Percentiles rank a stretch among this genome's conserved stretches.
Evolutionary conservation across 2,113 vertebrate genomes (phyloP).

Genomic region (Limnothrissa miodon): DNA sequence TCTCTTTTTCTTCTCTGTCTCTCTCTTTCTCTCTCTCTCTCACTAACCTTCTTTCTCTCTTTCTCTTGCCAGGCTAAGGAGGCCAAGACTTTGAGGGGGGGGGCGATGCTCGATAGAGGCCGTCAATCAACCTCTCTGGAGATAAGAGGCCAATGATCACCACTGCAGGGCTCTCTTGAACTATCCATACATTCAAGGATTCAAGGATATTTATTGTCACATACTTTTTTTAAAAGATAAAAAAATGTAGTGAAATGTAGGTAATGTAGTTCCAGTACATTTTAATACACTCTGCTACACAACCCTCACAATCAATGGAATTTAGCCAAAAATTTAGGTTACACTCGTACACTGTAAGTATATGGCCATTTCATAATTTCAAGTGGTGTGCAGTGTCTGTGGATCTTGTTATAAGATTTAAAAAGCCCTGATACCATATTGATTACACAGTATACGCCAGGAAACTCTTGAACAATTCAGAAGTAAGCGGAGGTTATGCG

Average conservation of each 20-base stretch:
- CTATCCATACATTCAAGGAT: not conserved
- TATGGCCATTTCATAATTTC: not conserved
- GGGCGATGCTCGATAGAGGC: not conserved
- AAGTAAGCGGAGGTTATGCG: not conserved
- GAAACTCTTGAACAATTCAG: not conserved
- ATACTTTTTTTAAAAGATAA: too few species aligned
- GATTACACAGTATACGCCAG: not conserved
- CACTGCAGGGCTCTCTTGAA: not conserved
- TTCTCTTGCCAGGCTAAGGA: not conserved
- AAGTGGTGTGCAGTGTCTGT: not conserved
- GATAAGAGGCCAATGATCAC: not conserved
- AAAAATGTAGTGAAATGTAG: too few species aligned
- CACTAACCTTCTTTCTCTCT: not conserved
- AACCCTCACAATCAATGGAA: not conserved
- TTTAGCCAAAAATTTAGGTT: not conserved
- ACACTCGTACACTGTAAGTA: not conserved
- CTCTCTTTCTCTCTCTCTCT: not conserved
- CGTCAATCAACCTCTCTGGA: not conserved
- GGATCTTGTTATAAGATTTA: not conserved
- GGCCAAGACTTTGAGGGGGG: not conserved
- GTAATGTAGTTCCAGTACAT: too few species aligned
- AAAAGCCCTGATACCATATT: not conserved
- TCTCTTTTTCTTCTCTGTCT: not conserved
- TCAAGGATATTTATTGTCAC: too few species aligned
- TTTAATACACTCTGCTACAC: not conserved